phyloP scores from a whole-genome alignment of 2,888 invertebrate species.

The Phania funesta region DNA sequence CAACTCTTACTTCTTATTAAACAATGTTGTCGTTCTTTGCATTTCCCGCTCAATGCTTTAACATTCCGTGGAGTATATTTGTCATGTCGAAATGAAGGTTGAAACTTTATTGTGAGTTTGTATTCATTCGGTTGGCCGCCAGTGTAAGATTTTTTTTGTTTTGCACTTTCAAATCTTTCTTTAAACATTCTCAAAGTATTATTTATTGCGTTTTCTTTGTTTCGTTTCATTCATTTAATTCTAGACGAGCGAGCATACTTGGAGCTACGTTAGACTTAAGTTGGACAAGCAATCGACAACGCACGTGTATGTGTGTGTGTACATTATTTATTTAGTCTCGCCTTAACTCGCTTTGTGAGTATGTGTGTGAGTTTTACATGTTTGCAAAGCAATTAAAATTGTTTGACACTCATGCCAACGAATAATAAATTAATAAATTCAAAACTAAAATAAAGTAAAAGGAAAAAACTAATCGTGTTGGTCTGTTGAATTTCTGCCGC shows the following conservation, averaged over 20 bases:
- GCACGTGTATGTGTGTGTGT: neutral
- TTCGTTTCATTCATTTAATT: neutral
- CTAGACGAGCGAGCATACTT: too few relatives aligned
- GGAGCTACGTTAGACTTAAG: neutral
- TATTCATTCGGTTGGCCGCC: neutral
- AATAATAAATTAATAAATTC: too few relatives aligned
- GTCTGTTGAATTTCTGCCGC: too few relatives aligned
- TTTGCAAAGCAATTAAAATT: neutral
- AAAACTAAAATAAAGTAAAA: too few relatives aligned
- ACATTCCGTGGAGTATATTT: too few relatives aligned
- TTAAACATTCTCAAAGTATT: neutral
- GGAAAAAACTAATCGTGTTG: too few relatives aligned
- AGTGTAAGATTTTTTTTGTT: neutral
- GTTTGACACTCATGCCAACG: neutral
- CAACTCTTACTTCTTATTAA: too few relatives aligned
- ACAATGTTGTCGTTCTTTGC: too few relatives aligned
- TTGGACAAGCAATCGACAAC: neutral
- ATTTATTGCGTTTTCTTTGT: neutral
- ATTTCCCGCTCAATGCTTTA: too few relatives aligned
- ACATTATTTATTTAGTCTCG: neutral
- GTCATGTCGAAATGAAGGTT: too few relatives aligned
- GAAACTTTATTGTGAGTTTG: neutral
- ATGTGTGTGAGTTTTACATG: neutral
- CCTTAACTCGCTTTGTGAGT: neutral
- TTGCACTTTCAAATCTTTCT: neutral